phyloP scores from a whole-genome alignment of 2,888 invertebrate genomes.

The Zonitis immaculata region DNA sequence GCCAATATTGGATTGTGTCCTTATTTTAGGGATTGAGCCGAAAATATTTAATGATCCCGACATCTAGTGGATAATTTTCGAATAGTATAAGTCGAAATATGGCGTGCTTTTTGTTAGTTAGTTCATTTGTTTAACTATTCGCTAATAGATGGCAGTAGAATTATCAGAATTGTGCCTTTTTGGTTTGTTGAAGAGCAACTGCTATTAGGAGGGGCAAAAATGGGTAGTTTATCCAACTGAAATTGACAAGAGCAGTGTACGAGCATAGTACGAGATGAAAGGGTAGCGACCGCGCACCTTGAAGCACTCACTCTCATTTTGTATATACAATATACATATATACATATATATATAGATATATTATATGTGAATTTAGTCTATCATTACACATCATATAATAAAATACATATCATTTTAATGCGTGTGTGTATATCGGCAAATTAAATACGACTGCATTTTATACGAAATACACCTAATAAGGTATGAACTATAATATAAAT shows the following conservation, averaged over 20 bases:
- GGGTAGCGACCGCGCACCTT: constrained; percentile 29
- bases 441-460: constrained; percentile 28
- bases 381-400: constrained; percentile 19
- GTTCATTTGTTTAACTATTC: not conserved
- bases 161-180: not conserved
- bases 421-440: constrained; percentile 16
- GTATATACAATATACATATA: too few relatives aligned
- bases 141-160: not conserved
- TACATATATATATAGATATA: too few relatives aligned
- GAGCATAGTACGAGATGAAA: constrained; percentile 30
- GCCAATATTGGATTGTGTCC: too few relatives aligned
- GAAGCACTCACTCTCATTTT: constrained; percentile 1
- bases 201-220: constrained; percentile 37
- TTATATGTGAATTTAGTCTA: constrained; percentile 25
- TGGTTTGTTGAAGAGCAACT: not conserved
- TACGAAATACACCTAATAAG: constrained; percentile 23
- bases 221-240: constrained; percentile 22
- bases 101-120: too few relatives aligned
- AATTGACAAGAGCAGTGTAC: constrained; percentile 27
- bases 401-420: constrained; percentile 15
- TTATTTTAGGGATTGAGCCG: too few relatives aligned
- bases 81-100: too few relatives aligned
- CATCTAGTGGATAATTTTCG: too few relatives aligned
- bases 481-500: constrained; percentile 12
- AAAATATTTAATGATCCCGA: too few relatives aligned